phyloP scores from a whole-genome alignment of 2,888 invertebrate species.

The Agrochola circellaris region DNA sequence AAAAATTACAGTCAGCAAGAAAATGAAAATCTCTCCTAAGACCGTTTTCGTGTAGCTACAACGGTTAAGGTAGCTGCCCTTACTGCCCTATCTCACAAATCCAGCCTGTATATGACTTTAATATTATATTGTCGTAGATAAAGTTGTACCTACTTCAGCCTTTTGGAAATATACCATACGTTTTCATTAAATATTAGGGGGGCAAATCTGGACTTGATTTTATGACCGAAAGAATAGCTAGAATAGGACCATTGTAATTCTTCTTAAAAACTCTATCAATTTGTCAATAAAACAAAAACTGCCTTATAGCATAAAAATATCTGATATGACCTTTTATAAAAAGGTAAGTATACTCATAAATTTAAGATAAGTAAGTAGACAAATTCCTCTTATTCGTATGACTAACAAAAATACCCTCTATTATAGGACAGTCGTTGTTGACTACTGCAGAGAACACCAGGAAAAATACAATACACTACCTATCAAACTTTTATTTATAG shows the following conservation, averaged over 20 bases:
- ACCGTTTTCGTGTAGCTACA: no score
- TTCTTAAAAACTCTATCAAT: not conserved
- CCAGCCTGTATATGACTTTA: not conserved
- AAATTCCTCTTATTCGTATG: not conserved
- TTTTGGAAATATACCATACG: not conserved
- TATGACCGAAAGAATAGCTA: not conserved
- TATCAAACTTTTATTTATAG: conserved; percentile 8
- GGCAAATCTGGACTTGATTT: not conserved
- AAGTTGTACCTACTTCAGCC: not conserved
- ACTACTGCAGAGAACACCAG: not conserved
- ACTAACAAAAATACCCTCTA: not conserved
- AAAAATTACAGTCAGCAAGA: no score
- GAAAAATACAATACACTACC: conserved; percentile 2
- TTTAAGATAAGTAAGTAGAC: not conserved
- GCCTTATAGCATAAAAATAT: not conserved
- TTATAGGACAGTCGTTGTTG: not conserved
- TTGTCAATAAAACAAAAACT: not conserved
- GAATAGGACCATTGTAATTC: not conserved
- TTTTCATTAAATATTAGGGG: not conserved
- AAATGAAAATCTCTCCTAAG: no score
- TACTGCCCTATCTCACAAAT: no score
- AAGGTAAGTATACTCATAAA: not conserved
- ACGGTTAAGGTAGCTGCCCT: no score
- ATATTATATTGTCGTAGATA: not conserved
- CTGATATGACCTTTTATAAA: not conserved